Percentiles rank a stretch among this genome's conserved stretches.
phyloP scores from a whole-genome alignment of 2,888 invertebrate genomes.

The Harpagoxenus sublaevis region DNA sequence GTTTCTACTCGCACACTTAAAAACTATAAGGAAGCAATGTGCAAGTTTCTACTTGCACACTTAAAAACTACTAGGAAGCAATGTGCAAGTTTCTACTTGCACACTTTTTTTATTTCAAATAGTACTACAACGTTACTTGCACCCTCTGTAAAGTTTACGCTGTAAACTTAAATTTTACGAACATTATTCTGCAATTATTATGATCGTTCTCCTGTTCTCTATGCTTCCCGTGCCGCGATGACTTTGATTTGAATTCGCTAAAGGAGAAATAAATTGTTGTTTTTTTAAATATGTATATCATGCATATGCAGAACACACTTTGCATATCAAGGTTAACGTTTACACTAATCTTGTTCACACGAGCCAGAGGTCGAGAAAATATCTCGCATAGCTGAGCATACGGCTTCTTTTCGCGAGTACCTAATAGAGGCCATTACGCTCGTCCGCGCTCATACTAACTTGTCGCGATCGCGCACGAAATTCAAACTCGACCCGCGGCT shows the following conservation, averaged over 20 bases:
- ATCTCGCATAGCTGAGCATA: slow-evolving; percentile 18
- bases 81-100: no score
- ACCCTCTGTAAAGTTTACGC: no score
- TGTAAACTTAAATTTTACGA: no score
- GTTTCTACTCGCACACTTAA: no score
- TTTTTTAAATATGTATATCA: not conserved
- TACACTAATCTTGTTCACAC: not conserved
- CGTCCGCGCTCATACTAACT: not conserved
- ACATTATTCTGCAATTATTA: no score
- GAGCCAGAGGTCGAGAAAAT: slow-evolving; percentile 6
- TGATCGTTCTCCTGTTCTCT: no score
- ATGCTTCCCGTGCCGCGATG: not conserved
- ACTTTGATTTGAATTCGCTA: not conserved
- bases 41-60: no score
- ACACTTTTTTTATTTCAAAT: no score
- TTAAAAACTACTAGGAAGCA: no score
- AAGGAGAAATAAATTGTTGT: not conserved
- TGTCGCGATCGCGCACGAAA: slow-evolving; percentile 52
- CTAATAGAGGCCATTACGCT: slow-evolving; percentile 30
- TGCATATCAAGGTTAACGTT: slow-evolving; percentile 5
- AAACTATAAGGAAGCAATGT: no score
- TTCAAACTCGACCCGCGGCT: slow-evolving; percentile 43
- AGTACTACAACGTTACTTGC: no score
- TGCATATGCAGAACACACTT: not conserved
- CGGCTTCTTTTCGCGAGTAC: slow-evolving; percentile 30